Evolutionary conservation across 2,888 invertebrate genomes (phyloP).

Genomic region (Synanthedon tipuliformis): DNA sequence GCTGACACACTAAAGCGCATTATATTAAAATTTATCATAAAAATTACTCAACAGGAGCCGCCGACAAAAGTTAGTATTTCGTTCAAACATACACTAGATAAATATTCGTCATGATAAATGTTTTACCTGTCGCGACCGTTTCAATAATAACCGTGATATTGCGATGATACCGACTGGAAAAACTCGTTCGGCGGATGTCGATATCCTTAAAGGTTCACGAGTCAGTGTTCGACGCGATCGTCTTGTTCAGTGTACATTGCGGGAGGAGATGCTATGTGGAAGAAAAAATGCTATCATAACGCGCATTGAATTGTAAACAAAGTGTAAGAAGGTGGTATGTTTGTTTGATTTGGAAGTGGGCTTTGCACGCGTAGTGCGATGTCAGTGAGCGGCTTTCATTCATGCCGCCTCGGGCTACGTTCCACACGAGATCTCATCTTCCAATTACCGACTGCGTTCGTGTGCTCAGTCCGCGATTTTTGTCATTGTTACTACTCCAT

Average conservation of each 20-base stretch:
- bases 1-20: too few relatives aligned
- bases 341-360: constrained; percentile 28
- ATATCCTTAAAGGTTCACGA: constrained; percentile 61
- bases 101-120: constrained; percentile 63
- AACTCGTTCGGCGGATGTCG: constrained; percentile 67
- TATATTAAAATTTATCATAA: too few relatives aligned
- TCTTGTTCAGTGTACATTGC: constrained; percentile 21
- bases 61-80: too few relatives aligned
- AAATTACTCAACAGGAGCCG: too few relatives aligned
- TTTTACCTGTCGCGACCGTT: constrained; percentile 65
- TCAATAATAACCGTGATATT: constrained; percentile 70
- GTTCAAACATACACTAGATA: constrained; percentile 31
- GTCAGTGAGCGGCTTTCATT: constrained; percentile 66
- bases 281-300: constrained; percentile 1
- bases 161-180: constrained; percentile 70
- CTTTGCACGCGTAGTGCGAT: constrained; percentile 40
- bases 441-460: constrained; percentile 58
- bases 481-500: constrained; percentile 53
- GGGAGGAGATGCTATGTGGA: too few relatives aligned
- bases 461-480: constrained; percentile 48
- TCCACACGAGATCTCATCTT: constrained; percentile 65
- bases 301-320: constrained; percentile 23
- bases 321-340: constrained; percentile 12
- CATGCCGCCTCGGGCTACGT: constrained; percentile 65
- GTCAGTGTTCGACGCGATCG: constrained; percentile 19